Evolutionary conservation across 2,888 invertebrate species (phyloP), one percentile per base, ranked within the genome.

Genomic region (Tanytarsus gracilentus): DNA sequence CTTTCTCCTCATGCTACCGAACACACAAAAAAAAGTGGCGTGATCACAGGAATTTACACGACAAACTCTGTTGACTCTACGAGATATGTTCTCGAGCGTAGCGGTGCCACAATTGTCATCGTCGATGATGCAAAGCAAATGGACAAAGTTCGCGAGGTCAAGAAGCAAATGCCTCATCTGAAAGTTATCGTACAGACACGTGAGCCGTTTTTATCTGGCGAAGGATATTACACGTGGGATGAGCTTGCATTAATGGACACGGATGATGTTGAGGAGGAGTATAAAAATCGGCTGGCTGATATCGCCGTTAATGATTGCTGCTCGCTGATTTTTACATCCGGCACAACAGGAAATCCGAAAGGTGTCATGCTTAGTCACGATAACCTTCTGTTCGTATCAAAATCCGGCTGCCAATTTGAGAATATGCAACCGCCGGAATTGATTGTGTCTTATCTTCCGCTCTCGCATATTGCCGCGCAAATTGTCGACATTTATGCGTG

Each of bases 341-440:
- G 92, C 52, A 93, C 92, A 2, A 84, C 90, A 64, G 92, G 92
- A 29, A 81, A 84, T 66, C 92, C 94, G 23, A 95, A 95, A 74
- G 95, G 89, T 29, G 94, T 91, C 23, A 95, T 95, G 95, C 71
- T 95, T 64, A 86, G 84, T 62, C 95, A 95, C 70, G 95, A 95
- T 74, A 94, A 90, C 73, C 75, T 94, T 52, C 79, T 83, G 7
- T 86, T 82, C 77, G 82, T 86, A 68, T 79, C 84, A 3, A 74
- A 77, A 64, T 69, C 77, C 1, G 55, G 55, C 8, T 39, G 39
- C 25, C 16, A 27, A 16, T 40, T 40, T 14, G 39, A 40, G 18
- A 5, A 9, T 3, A 65, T 83, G 44, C 70, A 72, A 61, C 73
- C 76, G 0, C 76, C 74, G 0, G 84, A 86, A 66, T 69, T 76